Evolutionary conservation across 2,113 vertebrate genomes (phyloP), one percentile per base, ranked within the genome.

Genomic region (Thunnus thynnus): DNA sequence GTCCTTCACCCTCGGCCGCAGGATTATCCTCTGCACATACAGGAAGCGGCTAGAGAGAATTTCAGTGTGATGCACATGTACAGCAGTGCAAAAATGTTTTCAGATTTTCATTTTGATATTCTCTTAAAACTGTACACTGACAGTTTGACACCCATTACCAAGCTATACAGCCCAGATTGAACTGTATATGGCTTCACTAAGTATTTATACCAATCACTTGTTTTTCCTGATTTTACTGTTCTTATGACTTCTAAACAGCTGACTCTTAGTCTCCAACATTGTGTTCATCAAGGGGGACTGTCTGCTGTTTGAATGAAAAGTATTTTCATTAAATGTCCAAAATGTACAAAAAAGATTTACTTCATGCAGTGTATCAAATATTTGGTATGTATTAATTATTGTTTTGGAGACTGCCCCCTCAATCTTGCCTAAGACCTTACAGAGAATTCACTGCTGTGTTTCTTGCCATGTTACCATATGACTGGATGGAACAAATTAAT

Each of bases 1-100:
- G 44, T 78, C 68, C 62, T 61, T 88, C 68, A 72, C n/a, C 25
- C 32, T 20, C 71, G 56, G 36, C 41, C 44, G 32, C 32, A 54
- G 50, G 55, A 65, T 74, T 72, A 48, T 75, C 48, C 69, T 46
- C n/a, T 55, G 12, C 44, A 47, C 57, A 50, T 20, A 77, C 72
- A 60, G 51, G 6, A 77, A 20, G 54, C 65, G 36, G 36, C 56
- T 61, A 14, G 58, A 54, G 32, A 64, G 12, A 79, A 52, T 47
- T 30, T 54, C 2, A 58, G 30, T 71, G 48, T 13, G 47, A 30
- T 27, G 30, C 30, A 64, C 51, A 25, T 27, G 3, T 2, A 55
- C 25, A 57, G 18, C 20, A 57, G 57, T 25, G 20, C 60, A 60
- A 55, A 32, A 11, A 10, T n/a, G 13, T 30, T 61, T 60, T 9